Base-by-base conservation (phyloP, 2,888 invertebrate genomes). In the Melanotus villosus region DNA sequence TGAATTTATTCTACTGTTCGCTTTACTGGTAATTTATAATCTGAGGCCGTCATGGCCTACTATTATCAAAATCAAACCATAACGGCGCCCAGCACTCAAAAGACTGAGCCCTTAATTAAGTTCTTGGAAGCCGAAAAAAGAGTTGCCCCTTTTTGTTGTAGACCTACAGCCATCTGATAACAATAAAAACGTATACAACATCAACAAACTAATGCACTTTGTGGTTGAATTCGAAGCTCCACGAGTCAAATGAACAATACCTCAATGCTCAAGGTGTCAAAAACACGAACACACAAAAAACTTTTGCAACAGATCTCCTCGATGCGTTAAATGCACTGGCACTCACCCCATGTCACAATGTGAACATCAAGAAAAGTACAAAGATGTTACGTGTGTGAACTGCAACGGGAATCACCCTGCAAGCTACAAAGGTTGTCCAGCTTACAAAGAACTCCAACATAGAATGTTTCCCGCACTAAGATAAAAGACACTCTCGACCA, bases 281-380 rank as follows among this genome's bases (percentile, higher is more conserved):
- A 50, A 47, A 32, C 68, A 63, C 30, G 74, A 69, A n/a, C 69
- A 73, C 52, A 71, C 72, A 9, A 68, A 69, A 58, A 56, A 65
- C 7, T 71, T 71, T 54, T 71, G 73, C 45, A 69, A 45, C 26
- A 45, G 56, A 43, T 26, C 64, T 23, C 66, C 18, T 26, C 16
- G 32, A 14, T 72, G 73, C 45, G 73, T 67, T 3, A 73, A 71
- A 57, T 74, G 72, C 52, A 66, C 58, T 36, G 60, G 50, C 50
- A 54, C 60, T 14, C 72, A 71, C 43, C 41, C 60, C 21, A 57
- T 64, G 5, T 21, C 52, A 38, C 30, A 60, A 18, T 70, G 66
- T 52, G 19, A 43, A 10, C 70, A 70, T 34, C 32, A 50, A 41
- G 19, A 36, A 16, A 63, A 64, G 62, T 23, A 59, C 45, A 38